Evolutionary conservation across 2,888 invertebrate genomes (phyloP).

Genomic region (Patella pellucida): DNA sequence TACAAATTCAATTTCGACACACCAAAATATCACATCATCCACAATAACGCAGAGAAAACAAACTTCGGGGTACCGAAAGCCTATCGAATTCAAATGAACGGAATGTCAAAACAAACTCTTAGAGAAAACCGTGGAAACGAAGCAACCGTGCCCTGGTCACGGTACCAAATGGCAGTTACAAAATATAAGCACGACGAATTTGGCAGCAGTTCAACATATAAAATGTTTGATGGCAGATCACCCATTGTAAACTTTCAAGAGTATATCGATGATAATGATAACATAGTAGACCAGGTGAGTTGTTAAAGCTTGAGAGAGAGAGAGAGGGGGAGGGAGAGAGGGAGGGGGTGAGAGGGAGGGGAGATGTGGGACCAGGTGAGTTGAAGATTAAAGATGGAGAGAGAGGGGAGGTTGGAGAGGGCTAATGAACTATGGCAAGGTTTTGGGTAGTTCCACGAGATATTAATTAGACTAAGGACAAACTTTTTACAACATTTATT

Average conservation of each 20-base stretch:
- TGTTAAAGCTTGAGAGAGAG: too few relatives aligned
- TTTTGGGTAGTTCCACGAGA: too few relatives aligned
- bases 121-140: constrained; percentile 45
- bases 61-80: constrained; percentile 45
- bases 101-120: constrained; percentile 52
- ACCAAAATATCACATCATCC: constrained; percentile 59
- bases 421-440: too few relatives aligned
- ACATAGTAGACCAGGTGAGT: constrained; percentile 54
- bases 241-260: constrained; percentile 52
- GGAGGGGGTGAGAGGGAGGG: too few relatives aligned
- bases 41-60: constrained; percentile 46
- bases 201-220: constrained; percentile 52
- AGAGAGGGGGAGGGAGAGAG: too few relatives aligned
- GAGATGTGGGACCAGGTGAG: too few relatives aligned
- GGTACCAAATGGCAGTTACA: constrained; percentile 60
- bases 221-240: constrained; percentile 46
- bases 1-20: constrained; percentile 54
- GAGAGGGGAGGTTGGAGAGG: too few relatives aligned
- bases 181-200: constrained; percentile 52
- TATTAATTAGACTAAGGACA: too few relatives aligned
- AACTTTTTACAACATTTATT: too few relatives aligned
- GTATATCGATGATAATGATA: constrained; percentile 53
- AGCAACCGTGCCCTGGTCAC: constrained; percentile 53
- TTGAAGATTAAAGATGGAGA: too few relatives aligned
- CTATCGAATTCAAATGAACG: constrained; percentile 49